Conservation (phyloP, 2,113 vertebrate genomes). For the Pelvicachromis taeniatus region DNA sequence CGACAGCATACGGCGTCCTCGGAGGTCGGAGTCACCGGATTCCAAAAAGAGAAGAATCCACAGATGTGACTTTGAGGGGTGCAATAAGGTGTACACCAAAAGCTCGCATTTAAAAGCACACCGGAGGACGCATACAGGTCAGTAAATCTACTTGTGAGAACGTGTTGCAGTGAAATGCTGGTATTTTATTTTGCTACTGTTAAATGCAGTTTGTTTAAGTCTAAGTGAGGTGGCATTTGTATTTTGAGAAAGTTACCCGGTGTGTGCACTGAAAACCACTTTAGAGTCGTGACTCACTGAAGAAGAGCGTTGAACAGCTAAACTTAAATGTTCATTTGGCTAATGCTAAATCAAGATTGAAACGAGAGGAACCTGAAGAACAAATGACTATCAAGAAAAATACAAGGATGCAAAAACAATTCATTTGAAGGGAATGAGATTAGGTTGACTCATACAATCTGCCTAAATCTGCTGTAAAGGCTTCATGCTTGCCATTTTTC, state of each 20-base stretch:
- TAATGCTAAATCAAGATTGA: neutral
- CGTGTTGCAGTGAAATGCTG: neutral
- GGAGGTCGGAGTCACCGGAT: slow-evolving; percentile 95
- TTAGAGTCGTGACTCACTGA: neutral
- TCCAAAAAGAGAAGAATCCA: slow-evolving; percentile 97
- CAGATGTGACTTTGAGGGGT: slow-evolving; percentile 98
- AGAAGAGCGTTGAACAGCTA: neutral
- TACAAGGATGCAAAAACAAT: neutral
- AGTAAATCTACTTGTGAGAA: neutral
- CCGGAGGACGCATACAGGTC: slow-evolving; percentile 96
- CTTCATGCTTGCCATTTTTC: neutral
- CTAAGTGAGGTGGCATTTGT: neutral
- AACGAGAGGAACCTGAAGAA: neutral
- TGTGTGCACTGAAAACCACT: neutral
- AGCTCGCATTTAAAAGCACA: slow-evolving; percentile 99
- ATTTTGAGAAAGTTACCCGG: neutral
- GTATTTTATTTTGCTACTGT: neutral
- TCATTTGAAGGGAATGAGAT: neutral
- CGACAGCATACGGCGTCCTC: slow-evolving; percentile 94
- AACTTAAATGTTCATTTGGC: neutral
- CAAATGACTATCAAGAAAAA: neutral
- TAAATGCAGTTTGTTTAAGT: neutral
- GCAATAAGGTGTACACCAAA: slow-evolving; percentile 99
- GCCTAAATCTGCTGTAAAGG: neutral
- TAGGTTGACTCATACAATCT: neutral